Base-by-base conservation (phyloP, 2,797 vertebrate species). In the Pangasius krempfi region DNA sequence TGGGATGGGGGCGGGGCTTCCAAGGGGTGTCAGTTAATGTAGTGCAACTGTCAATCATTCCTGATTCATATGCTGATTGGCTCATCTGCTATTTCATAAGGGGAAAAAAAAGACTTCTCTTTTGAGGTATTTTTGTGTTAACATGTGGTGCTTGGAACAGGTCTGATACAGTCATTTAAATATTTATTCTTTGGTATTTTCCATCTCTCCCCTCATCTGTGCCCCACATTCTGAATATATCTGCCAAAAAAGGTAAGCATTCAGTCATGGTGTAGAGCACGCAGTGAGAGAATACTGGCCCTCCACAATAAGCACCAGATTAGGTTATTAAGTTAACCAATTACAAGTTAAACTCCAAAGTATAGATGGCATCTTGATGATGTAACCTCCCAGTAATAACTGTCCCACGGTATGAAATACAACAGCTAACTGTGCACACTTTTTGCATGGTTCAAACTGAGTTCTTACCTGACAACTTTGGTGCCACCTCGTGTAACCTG, bases 391-490 rank as follows among this genome's bases (percentile, higher is more conserved):
- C 16, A 37, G n/a, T 37, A 33, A 54, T 33, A 56, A 22, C 52
- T 0, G 30, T 33, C 18, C 9, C 52, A 25, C 20, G 25, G 78
- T 33, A 5, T 58, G 78, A 40, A 25, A 78, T 13, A n/a, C 30
- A 58, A 14, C n/a, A n/a, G 44, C 12, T 76, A 27, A 76, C 13
- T 1, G 7, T 30, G 14, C 52, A 13, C 37, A 58, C 78, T 47
- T 58, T 64, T 47, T 18, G 25, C 27, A 54, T 18, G 47, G 30
- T 16, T 18, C 25, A 75, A 70, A 66, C 18, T 10, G 6, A n/a
- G 54, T 50, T 50, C 96, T 96, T 94, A 99, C 98, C 98, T 98
- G 94, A 98, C 96, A 72, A 98, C 97, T 94, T 97, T 99, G 92
- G 97, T 97, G 92, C 97, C 97, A 0, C 97, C 97, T 92, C 97